These are phyloP conservation scores for Chamaedrilus cognettii DNA, from an alignment of 2,888 invertebrate species.

Conservation along the genomic window DNA sequence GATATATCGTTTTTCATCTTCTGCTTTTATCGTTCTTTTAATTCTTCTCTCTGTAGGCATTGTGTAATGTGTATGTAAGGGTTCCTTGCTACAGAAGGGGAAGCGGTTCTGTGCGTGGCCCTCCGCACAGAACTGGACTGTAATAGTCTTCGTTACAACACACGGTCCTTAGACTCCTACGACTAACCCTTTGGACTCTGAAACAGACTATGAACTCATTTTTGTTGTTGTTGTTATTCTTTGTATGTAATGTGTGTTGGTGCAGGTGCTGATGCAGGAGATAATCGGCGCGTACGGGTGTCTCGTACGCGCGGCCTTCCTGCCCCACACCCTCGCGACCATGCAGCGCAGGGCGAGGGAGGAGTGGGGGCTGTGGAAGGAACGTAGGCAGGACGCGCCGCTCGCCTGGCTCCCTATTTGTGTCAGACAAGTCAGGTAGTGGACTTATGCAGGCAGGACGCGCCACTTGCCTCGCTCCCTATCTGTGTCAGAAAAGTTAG, in stretches of 20 bases:
- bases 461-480: conserved; percentile 69
- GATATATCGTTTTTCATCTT: too few relatives aligned
- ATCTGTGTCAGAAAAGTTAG: conserved; percentile 78
- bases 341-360: conserved; percentile 53
- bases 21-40: too few relatives aligned
- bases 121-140: too few relatives aligned
- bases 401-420: conserved; percentile 76
- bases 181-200: too few relatives aligned
- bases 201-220: too few relatives aligned
- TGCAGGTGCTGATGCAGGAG: conserved; percentile 76
- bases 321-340: conserved; percentile 68
- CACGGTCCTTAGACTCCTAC: conserved; percentile 10
- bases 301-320: conserved; percentile 73
- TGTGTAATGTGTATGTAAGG: too few relatives aligned
- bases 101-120: too few relatives aligned
- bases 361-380: conserved; percentile 64
- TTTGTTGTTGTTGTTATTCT: too few relatives aligned
- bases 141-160: too few relatives aligned
- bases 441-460: conserved; percentile 42
- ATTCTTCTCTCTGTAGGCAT: too few relatives aligned
- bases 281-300: conserved; percentile 76
- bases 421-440: conserved; percentile 70
- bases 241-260: too few relatives aligned
- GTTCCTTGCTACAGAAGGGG: not conserved
- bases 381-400: conserved; percentile 47